Evolutionary conservation across 37 sponge, comb jelly and placozoan species (phyloP), one percentile per base, ranked within the genome.

Genomic region (Mnemiopsis leidyi): DNA sequence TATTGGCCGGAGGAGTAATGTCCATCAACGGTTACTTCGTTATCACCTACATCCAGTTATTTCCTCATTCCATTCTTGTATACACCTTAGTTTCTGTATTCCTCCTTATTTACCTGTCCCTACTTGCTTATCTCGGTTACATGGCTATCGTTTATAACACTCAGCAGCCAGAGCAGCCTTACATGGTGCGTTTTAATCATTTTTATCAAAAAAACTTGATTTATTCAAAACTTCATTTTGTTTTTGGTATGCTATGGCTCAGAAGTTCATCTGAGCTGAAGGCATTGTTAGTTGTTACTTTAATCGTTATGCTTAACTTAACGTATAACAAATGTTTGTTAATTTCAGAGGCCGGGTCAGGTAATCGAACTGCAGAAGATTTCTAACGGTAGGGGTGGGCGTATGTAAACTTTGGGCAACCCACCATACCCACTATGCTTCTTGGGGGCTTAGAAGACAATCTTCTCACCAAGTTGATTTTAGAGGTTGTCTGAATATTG

Each of bases 1-100:
- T 93, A 3, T 69, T 96, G 32, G 95, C 94, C 3, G 30, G 94
- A 35, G 38, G 37, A 67, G 94, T 96, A 1, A 93, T 96, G 39
- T 75, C 69, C 24, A 96, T 96, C 69, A 96, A 96, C 71, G 69
- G 94, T 35, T 96, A 93, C 76, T 94, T 96, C 69, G 94, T 94
- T 7, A 7, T 85, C 30, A 79, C 61, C 32, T 82, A 38, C 83
- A 0, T 93, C 5, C 67, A 25, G 38, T 25, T 32, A 35, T 33
- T 93, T 5, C 39, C 77, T 31, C 18, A 73, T 92, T 28, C 35
- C 36, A 28, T 79, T 2, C 37, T 16, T 36, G 37, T 79, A 1
- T 79, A 79, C 82, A 31, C 34, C 9, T 7, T 13, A 79, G 82
- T 33, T 3, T 13, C 36, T 5, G 0, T 79, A 1, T 34, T 79